Evolutionary conservation across 2,113 vertebrate species (phyloP).

Genomic region (Phoxinus phoxinus): DNA sequence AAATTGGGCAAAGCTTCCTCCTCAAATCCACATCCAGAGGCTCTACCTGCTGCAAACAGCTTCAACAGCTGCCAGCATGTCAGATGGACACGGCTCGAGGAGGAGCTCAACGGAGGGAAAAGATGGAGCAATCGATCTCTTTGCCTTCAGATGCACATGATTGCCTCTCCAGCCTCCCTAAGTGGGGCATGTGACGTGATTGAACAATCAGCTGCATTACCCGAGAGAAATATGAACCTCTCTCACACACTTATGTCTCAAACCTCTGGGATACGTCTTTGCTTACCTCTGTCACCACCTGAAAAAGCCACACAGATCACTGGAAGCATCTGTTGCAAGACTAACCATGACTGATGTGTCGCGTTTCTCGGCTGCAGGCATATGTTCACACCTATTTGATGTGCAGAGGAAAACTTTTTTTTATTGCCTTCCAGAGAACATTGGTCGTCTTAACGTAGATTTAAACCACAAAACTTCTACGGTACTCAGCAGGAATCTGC

Average conservation of each 20-base stretch:
- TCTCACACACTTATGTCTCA: conserved; percentile 24
- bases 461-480: neutral
- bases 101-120: conserved; percentile 60
- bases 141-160: conserved; percentile 69
- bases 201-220: conserved; percentile 72
- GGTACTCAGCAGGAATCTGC: neutral
- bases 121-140: conserved; percentile 71
- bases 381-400: conserved; percentile 32
- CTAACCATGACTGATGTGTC: conserved; percentile 72
- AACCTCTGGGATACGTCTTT: conserved; percentile 28
- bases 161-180: conserved; percentile 67
- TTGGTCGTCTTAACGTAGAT: neutral
- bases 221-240: conserved; percentile 65
- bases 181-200: conserved; percentile 67
- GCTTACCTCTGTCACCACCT: conserved; percentile 43
- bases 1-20: conserved; percentile 45
- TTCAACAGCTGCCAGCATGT: conserved; percentile 47
- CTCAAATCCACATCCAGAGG: conserved; percentile 35
- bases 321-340: conserved; percentile 35
- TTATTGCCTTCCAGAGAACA: neutral
- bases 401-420: neutral
- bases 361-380: conserved; percentile 21
- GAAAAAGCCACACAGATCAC: conserved; percentile 34
- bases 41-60: conserved; percentile 54
- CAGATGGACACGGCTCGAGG: conserved; percentile 58